These are phyloP conservation scores for Pangasius mekongensis DNA, from an alignment of 2,797 vertebrate species.

Conservation along the genomic window DNA sequence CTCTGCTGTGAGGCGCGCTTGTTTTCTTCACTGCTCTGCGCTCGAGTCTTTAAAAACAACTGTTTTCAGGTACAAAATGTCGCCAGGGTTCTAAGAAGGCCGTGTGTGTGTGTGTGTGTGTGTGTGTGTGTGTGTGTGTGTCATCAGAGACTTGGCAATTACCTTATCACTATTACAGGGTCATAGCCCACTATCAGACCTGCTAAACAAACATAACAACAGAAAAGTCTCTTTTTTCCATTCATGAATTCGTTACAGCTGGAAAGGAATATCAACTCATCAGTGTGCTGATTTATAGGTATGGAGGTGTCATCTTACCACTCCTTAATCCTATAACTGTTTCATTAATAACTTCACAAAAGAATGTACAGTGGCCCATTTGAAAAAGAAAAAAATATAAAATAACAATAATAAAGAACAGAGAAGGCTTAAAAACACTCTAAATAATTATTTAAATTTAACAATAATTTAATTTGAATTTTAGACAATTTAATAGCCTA, in stretches of 20 bases:
- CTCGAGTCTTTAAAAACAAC: conserved; percentile 54
- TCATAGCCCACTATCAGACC: neutral
- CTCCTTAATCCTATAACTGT: neutral
- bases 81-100: conserved; percentile 48
- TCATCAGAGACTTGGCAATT: conserved; percentile 44
- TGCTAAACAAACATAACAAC: neutral
- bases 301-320: neutral
- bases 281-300: neutral
- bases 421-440: neutral
- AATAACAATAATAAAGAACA: no score
- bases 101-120: conserved; percentile 44
- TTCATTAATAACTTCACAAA: neutral
- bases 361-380: neutral
- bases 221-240: neutral
- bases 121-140: conserved; percentile 33
- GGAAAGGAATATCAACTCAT: neutral
- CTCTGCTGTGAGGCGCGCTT: conserved; percentile 43
- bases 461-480: neutral
- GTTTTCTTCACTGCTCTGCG: conserved; percentile 51
- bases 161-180: conserved; percentile 51
- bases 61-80: conserved; percentile 54
- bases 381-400: neutral
- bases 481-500: neutral
- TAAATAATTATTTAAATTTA: neutral
- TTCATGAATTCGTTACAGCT: neutral